Evolutionary conservation across 2,888 invertebrate genomes (phyloP), one percentile per base, ranked within the genome.

Genomic region (Loripinus fragilis): DNA sequence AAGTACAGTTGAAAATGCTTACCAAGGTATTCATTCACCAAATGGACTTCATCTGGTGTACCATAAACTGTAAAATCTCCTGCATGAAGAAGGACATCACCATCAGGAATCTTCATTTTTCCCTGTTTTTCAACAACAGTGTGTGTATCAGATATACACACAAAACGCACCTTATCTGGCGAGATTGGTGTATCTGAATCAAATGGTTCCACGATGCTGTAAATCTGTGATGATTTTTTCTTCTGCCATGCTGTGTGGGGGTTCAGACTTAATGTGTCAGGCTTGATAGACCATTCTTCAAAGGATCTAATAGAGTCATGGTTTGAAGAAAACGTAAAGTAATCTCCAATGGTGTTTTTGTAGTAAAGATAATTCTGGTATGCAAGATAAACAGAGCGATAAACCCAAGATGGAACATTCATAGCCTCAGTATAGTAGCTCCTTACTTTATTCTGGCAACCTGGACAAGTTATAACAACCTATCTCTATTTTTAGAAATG

Each of bases 71-170:
- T 97, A 91, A 97, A 97, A 93, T 97, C 97, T 3, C 97, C 97
- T 41, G 97, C 97, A 93, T 97, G 97, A 74, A 97, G 95, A 87
- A 97, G 96, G 71, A 97, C 95, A 94, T 97, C 97, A 20, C 97
- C 97, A 74, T 95, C 94, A 0, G 97, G 97, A 81, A 97, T 95
- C 65, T 79, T 74, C 33, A 72, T 8, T 65, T 67, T 72, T 25
- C 71, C 60, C 17, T 72, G 41, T 86, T 95, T 95, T 45, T 96
- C 95, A 17, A 96, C 96, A 69, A 96, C 93, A 0, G 96, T 95
- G 92, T 97, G 97, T 0, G 97, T 97, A 91, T 97, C 97, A 81
- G 97, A 97, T 95, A 97, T 96, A 91, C 97, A 97, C 3, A 97
- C 97, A 87, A 97, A 95, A 68, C 97, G 94, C 2, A 96, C 93